A percentile compares a stretch with the other conserved stretches of the same genome.
phyloP scores from a whole-genome alignment of 1,140 invertebrate genomes.

The Gryllus bimaculatus region DNA sequence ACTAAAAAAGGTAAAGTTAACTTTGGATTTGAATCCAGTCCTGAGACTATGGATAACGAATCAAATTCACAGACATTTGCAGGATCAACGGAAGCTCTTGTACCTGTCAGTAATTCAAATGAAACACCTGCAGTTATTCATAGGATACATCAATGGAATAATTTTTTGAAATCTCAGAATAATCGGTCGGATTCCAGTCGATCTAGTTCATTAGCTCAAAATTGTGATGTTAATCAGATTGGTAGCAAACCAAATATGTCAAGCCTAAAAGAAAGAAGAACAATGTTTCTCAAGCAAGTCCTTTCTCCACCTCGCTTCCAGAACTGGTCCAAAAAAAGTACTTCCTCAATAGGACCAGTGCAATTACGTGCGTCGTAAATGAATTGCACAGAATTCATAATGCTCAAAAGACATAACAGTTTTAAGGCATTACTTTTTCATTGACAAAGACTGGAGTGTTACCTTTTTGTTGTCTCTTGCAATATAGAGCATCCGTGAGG shows the following conservation, averaged over 20 bases:
- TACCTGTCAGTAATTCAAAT: background rate
- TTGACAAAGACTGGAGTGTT: background rate
- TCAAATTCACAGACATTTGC: background rate
- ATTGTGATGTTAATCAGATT: slow-evolving; percentile 9
- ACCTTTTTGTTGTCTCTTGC: too few relatives aligned
- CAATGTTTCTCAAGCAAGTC: slow-evolving; percentile 48
- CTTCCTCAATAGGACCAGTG: background rate
- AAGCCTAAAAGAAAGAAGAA: slow-evolving; percentile 44
- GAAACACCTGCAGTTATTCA: slow-evolving; percentile 20
- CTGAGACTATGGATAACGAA: slow-evolving; percentile 17
- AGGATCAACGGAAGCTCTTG: slow-evolving; percentile 7
- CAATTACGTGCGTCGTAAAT: background rate
- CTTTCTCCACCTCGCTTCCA: slow-evolving; percentile 34
- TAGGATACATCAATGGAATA: slow-evolving; percentile 21
- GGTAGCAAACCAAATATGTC: slow-evolving; percentile 22
- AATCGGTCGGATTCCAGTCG: too few relatives aligned
- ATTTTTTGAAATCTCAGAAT: slow-evolving; percentile 26
- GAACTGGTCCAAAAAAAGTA: background rate
- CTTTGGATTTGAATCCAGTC: slow-evolving; percentile 12
- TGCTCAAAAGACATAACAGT: background rate
- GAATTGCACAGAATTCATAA: background rate
- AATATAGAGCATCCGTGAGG: too few relatives aligned
- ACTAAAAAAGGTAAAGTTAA: slow-evolving; percentile 20
- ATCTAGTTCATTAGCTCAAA: too few relatives aligned
- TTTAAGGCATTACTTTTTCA: background rate